Conservation (phyloP, 2,113 vertebrate genomes). For the Tylochromis polylepis region DNA sequence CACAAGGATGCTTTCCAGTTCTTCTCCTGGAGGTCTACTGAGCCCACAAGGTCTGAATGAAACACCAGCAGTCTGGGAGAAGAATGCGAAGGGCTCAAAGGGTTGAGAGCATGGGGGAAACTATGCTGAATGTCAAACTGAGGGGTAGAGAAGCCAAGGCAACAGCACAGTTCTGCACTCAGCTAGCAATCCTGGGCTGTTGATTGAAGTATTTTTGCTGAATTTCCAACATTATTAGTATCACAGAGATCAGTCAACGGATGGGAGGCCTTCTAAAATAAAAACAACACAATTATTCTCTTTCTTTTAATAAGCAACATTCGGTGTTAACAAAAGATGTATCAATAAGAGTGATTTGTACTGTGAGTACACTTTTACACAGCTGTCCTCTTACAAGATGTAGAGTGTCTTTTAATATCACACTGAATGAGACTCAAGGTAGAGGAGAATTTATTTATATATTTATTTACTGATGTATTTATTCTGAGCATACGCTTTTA, state of each 20-base stretch:
- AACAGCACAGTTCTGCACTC: background rate
- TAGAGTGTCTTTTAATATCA: background rate
- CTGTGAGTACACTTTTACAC: background rate
- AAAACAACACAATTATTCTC: background rate
- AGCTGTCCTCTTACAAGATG: background rate
- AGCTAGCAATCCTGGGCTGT: background rate
- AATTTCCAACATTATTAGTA: background rate
- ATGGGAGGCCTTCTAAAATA: background rate
- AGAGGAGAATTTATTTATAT: background rate
- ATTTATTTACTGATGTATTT: background rate
- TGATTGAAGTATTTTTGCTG: conserved; percentile 17
- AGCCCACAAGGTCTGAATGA: conserved; percentile 42
- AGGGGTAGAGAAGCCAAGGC: conserved; percentile 25
- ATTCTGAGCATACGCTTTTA: background rate
- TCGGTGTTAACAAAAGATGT: background rate
- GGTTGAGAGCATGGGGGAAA: conserved; percentile 32
- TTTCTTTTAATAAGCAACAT: background rate
- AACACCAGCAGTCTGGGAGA: conserved; percentile 29
- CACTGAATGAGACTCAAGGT: background rate
- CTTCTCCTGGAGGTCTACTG: conserved; percentile 15
- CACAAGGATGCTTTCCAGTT: background rate
- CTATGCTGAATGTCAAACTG: conserved; percentile 65
- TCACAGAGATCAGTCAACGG: background rate
- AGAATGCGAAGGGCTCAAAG: conserved; percentile 31
- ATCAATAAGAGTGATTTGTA: background rate